Conservation (phyloP, 2,888 invertebrate genomes). For the Acrobasis repandana region DNA sequence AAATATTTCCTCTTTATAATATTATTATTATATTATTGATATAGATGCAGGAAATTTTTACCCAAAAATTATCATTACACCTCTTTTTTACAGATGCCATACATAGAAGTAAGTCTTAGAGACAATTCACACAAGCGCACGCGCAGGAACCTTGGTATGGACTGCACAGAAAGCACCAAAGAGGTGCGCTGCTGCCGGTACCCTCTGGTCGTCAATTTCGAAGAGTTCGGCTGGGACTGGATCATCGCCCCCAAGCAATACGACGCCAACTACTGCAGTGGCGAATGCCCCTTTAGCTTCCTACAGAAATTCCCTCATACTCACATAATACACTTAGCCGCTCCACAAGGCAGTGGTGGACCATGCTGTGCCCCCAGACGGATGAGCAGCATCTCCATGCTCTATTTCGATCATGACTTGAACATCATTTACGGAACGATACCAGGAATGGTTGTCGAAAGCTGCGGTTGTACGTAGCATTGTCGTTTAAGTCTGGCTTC, state of each 20-base stretch:
- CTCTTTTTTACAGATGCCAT: constrained; percentile 72
- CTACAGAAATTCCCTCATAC: constrained; percentile 94
- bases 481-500: constrained; percentile 47
- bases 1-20: no score
- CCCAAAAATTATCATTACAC: no score
- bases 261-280: constrained; percentile 97
- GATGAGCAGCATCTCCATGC: constrained; percentile 93
- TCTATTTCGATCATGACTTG: constrained; percentile 94
- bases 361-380: constrained; percentile 97
- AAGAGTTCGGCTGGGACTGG: constrained; percentile 98
- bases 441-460: constrained; percentile 97
- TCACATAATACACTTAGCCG: constrained; percentile 92
- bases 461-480: constrained; percentile 93
- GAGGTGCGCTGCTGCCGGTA: constrained; percentile 96
- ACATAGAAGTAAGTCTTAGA: constrained; percentile 76
- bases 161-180: constrained; percentile 91
- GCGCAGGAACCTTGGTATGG: constrained; percentile 90
- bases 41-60: no score
- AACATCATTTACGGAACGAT: constrained; percentile 94
- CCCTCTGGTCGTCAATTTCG: constrained; percentile 96
- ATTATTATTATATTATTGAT: no score
- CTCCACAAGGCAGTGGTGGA: constrained; percentile 88
- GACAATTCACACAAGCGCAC: constrained; percentile 84
- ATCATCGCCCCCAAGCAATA: constrained; percentile 97
- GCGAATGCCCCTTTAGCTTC: constrained; percentile 95